A percentile compares a stretch with the other conserved stretches of the same genome.
Evolutionary conservation across 92 coral and sea anemone species (phyloP).

Genomic region (Metridium senile): DNA sequence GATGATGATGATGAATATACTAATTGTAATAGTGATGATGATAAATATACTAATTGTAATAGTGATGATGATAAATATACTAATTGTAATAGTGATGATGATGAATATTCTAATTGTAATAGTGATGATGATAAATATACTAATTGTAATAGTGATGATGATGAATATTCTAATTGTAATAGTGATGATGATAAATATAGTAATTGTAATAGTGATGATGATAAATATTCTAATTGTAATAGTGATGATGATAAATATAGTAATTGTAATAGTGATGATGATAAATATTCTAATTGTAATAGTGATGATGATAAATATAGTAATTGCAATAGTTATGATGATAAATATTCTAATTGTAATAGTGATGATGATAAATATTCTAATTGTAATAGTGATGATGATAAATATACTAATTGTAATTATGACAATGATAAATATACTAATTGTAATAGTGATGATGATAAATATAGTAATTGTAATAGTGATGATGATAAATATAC

Average conservation of each 20-base stretch:
- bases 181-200: neutral
- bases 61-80: neutral
- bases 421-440: neutral
- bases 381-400: neutral
- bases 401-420: too few relatives aligned
- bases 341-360: too few relatives aligned
- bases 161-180: too few relatives aligned
- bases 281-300: too few relatives aligned
- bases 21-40: neutral
- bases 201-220: neutral
- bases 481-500: neutral
- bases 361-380: neutral
- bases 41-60: too few relatives aligned
- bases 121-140: neutral
- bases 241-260: neutral
- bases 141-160: neutral
- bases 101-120: too few relatives aligned
- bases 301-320: neutral
- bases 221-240: too few relatives aligned
- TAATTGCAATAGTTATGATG: neutral
- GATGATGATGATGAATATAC: neutral
- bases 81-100: neutral
- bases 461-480: neutral
- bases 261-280: neutral
- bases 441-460: neutral